Percentiles rank a stretch among this genome's conserved stretches.
These are phyloP conservation scores for Chiroxiphia lanceolata DNA, from an alignment of 2,797 vertebrate genomes.

Conservation along the genomic window DNA sequence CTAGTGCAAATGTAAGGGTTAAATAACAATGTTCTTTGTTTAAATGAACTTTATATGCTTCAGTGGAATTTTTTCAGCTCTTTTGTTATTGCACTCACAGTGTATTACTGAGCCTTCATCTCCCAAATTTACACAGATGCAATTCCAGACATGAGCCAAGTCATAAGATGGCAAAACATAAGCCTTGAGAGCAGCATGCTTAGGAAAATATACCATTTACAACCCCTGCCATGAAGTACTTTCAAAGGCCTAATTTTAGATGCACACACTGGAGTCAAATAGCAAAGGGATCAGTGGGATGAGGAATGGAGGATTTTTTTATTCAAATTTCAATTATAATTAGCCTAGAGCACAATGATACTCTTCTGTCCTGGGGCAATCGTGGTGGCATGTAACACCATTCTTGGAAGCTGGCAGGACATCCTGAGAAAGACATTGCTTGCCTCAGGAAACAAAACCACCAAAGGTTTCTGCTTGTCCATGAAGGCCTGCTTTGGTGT, in stretches of 20 bases:
- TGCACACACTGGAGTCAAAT: background rate
- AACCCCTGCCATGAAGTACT: background rate
- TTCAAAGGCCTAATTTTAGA: constrained; percentile 45
- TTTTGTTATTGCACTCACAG: background rate
- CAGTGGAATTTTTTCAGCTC: constrained; percentile 8
- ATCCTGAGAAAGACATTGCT: background rate
- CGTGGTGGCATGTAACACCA: background rate
- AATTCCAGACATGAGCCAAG: background rate
- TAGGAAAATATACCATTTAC: constrained; percentile 32
- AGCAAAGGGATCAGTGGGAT: background rate
- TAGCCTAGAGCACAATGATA: background rate
- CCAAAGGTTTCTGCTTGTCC: background rate
- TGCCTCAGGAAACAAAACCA: background rate
- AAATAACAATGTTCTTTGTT: constrained; percentile 35
- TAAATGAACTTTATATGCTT: background rate
- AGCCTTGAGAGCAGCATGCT: constrained; percentile 13
- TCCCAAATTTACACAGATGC: background rate
- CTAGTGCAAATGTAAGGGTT: background rate
- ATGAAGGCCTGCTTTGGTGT: background rate
- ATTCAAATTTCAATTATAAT: constrained; percentile 37
- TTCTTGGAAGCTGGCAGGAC: constrained; percentile 1
- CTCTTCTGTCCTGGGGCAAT: background rate
- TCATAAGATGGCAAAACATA: constrained; percentile 36
- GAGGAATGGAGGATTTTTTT: background rate
- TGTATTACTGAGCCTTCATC: background rate